phyloP scores from a whole-genome alignment of 2,888 invertebrate genomes.

The Dicycla oo region DNA sequence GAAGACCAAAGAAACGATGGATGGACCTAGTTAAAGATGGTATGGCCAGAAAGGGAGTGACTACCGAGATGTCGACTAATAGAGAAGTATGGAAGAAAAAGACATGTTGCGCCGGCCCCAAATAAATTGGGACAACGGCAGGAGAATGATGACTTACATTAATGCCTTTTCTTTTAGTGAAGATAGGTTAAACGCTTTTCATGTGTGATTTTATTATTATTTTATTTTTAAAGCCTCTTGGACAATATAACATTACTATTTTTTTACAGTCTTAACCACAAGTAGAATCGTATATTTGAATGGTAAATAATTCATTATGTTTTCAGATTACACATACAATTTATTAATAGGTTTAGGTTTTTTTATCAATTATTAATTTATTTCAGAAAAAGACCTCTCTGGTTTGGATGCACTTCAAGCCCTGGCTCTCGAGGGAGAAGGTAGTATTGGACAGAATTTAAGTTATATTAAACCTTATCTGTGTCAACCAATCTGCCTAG shows the following conservation, averaged over 20 bases:
- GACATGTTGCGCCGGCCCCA: too few species aligned
- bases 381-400: constrained; percentile 76
- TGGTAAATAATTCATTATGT: constrained; percentile 65
- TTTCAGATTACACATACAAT: not conserved
- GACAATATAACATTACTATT: not conserved
- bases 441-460: constrained; percentile 61
- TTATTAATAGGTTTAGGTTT: not conserved
- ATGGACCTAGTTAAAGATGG: too few species aligned
- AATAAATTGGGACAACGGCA: too few species aligned
- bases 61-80: too few species aligned
- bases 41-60: too few species aligned
- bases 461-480: not conserved
- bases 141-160: too few species aligned
- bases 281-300: constrained; percentile 71
- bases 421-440: constrained; percentile 77
- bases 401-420: constrained; percentile 82
- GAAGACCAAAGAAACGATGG: too few species aligned
- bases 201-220: not conserved
- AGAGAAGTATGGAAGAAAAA: too few species aligned
- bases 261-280: constrained; percentile 70
- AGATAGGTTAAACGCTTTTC: not conserved
- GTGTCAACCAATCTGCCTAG: too few species aligned
- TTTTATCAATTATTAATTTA: constrained; percentile 16
- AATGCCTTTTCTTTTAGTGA: constrained; percentile 1
- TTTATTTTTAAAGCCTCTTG: not conserved